Percentiles rank a stretch among this genome's conserved stretches.
These are phyloP conservation scores for Geodia barretti DNA, from an alignment of 37 sponge, comb jelly and placozoan species.

Conservation along the genomic window DNA sequence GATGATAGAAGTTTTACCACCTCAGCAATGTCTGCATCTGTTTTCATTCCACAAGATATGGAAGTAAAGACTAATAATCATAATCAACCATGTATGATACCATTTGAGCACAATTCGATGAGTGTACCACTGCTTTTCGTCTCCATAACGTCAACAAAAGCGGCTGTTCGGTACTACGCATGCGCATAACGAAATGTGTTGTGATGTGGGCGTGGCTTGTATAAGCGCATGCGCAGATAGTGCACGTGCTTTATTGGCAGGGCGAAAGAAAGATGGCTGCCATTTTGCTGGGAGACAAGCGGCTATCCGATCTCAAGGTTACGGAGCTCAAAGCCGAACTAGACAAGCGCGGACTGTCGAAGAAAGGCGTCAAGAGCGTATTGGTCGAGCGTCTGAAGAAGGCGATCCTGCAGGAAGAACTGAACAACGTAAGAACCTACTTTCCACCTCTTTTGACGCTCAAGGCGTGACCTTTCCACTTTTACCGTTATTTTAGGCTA, in stretches of 20 bases:
- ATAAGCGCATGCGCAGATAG: neutral
- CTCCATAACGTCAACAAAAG: no score
- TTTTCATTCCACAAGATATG: neutral
- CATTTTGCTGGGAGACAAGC: neutral
- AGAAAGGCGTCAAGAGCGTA: constrained; percentile 55
- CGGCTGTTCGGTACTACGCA: neutral
- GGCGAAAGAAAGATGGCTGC: neutral
- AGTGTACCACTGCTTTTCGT: no score
- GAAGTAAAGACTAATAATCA: no score
- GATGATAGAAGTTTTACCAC: neutral
- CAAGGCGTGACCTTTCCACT: no score
- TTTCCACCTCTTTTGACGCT: no score
- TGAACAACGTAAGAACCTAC: neutral
- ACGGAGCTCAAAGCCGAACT: constrained; percentile 51
- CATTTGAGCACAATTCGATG: neutral
- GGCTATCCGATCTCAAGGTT: constrained; percentile 23
- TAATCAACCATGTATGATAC: neutral
- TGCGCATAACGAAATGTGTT: neutral
- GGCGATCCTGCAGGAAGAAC: constrained; percentile 43
- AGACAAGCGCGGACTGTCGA: constrained; percentile 56
- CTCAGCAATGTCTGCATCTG: neutral
- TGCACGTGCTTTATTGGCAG: neutral
- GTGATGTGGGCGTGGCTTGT: neutral
- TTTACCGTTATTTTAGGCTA: no score
- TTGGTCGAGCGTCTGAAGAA: constrained; percentile 41